Evolutionary conservation across 2,797 vertebrate species (phyloP), one percentile per base, ranked within the genome.

Genomic region (Crenichthys baileyi): DNA sequence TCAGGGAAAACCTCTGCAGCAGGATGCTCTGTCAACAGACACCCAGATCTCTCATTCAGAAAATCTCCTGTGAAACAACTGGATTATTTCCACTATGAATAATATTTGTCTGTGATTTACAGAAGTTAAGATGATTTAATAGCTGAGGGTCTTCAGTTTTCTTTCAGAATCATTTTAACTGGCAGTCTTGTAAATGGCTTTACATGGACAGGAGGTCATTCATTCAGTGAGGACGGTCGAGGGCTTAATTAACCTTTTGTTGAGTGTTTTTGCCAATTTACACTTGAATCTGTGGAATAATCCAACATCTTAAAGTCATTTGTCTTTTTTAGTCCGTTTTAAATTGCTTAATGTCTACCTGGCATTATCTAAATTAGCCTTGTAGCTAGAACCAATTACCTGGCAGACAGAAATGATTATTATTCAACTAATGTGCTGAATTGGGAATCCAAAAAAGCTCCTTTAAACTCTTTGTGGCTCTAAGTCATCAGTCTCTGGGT

Each of bases 41-140:
- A 16, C 58, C 5, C 13, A 2, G 58, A 68, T 44, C 29, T 73
- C 68, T 87, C 48, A 26, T 67, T 41, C 71, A 75, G 20, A 78
- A 87, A 87, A 75, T 73, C 79, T 80, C 81, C 18, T 75, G 31
- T 44, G 39, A 76, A 36, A 75, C 80, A 39, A 88, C 79, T 80
- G 82, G 61, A 53, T 72, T 53, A 36, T 29, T 15, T 80, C 71
- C 63, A 82, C 83, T 78, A 72, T 85, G 75, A 85, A 46, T 48
- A 51, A 83, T 76, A 85, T 82, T 80, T 81, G 73, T 75, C 72
- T 56, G 79, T 71, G 80, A 82, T 46, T 81, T 44, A 29, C 78
- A 83, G 39, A 39, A 84, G 77, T 83, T 81, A 67, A 79, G 78
- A 60, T 76, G 80, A 56, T 78, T 83, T 83, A 85, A 89, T 72